These are phyloP conservation scores for Arbacia lixula DNA, from an alignment of 53 echinoderm and acorn worm species.

Conservation along the genomic window DNA sequence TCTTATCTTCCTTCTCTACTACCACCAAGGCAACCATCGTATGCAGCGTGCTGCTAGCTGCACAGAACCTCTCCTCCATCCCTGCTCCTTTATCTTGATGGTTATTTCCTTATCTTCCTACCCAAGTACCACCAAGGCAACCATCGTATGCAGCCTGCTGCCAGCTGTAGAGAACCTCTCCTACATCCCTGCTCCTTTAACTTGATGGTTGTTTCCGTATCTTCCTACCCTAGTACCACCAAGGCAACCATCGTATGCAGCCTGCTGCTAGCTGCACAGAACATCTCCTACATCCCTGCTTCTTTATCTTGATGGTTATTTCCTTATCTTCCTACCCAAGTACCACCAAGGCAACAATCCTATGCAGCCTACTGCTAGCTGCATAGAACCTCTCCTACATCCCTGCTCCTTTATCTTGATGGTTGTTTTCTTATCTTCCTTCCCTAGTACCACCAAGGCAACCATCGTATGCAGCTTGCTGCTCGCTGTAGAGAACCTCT, in stretches of 20 bases:
- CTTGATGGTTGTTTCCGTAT: no score
- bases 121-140: constrained; percentile 88
- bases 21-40: constrained; percentile 74
- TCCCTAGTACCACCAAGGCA: constrained; percentile 86
- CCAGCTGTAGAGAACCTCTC: constrained; percentile 73
- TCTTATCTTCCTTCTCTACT: no score
- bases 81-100: no score
- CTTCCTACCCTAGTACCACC: constrained; percentile 66
- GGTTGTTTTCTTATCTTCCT: no score
- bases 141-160: constrained; percentile 72
- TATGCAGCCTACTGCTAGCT: constrained; percentile 69
- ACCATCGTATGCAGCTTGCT: constrained; percentile 74
- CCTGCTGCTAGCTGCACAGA: constrained; percentile 74
- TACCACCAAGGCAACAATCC: constrained; percentile 72
- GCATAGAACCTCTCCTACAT: constrained; percentile 67
- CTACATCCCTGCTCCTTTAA: no score
- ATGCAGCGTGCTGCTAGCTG: constrained; percentile 68
- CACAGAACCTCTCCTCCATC: constrained; percentile 65
- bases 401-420: no score
- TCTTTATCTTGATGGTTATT: no score
- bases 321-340: no score
- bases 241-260: constrained; percentile 79
- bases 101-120: no score
- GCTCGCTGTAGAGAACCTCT: constrained; percentile 73
- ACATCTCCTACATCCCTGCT: constrained; percentile 69